Base-by-base conservation (phyloP, 2,113 vertebrate species). In the Paedocypris sp. region DNA sequence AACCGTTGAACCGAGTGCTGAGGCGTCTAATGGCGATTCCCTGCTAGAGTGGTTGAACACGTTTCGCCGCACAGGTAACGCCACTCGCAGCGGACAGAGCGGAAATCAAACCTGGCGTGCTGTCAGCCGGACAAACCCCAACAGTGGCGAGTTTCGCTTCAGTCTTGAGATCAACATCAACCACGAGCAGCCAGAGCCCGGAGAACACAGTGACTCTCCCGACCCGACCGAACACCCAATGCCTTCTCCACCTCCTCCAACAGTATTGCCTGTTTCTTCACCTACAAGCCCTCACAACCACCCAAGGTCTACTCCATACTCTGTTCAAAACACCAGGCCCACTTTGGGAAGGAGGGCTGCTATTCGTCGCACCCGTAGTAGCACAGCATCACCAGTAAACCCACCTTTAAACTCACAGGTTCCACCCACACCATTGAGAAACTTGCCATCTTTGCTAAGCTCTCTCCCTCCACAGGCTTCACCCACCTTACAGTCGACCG, bases 131-230 rank as follows among this genome's bases (percentile, higher is more conserved):
- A 93, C 90, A 39, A 94, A 95, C 70, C 94, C 91, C 0, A 91
- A 89, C 78, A 96, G 88, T 6, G 90, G 94, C 19, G 92, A 96
- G 68, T 97, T 96, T 61, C 85, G 90, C 12, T 96, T 97, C 79
- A 95, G 92, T 74, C 82, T 96, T 18, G 94, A 97, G 82, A 95
- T 97, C 70, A 93, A 95, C 70, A 90, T 96, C 74, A 95, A 94
- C 75, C 90, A 94, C 0, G 92, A 96, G 68, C 89, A 90, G 68
- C 88, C 87, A 1, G 86, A 88, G 53, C 75, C 79, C 0, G 82
- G 80, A 33, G 85, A 86, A 54, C 82, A 86, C 69, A 86, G 64
- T 23, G 83, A 88, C 12, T 22, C 67, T 9, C 60, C 57, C 3
- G 81, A 80, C 28, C 20, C 73, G 2, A 50, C 74, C 19, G 82